Conservation (phyloP, 92 coral and sea anemone genomes). For the Porites cylindrica region DNA sequence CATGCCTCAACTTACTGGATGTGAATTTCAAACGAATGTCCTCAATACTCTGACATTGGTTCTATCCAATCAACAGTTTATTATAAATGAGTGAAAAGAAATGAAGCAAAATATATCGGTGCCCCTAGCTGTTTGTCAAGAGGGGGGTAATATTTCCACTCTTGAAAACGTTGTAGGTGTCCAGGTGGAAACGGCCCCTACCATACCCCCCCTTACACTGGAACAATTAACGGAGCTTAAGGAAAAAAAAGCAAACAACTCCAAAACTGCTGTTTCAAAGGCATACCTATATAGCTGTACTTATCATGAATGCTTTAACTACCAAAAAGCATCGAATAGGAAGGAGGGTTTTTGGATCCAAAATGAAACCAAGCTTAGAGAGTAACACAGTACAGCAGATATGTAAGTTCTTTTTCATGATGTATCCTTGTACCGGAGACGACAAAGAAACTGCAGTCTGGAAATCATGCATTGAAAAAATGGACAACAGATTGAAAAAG, state of each 20-base stretch:
- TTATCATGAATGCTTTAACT: neutral
- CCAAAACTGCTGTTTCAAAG: neutral
- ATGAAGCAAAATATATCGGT: neutral
- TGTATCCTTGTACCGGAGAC: neutral
- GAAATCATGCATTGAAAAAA: neutral
- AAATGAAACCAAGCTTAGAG: neutral
- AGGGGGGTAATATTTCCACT: neutral
- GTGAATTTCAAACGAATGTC: neutral
- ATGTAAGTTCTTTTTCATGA: neutral
- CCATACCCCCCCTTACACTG: neutral
- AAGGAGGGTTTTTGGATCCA: neutral
- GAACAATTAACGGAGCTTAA: neutral
- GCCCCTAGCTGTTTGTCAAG: neutral
- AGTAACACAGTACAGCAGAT: neutral
- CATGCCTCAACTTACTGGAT: neutral
- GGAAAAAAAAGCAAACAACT: neutral
- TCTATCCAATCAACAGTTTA: neutral
- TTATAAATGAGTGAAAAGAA: neutral
- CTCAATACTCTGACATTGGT: neutral
- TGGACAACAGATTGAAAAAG: neutral
- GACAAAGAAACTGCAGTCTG: neutral
- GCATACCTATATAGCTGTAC: neutral
- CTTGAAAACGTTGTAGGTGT: neutral
- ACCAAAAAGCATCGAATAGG: neutral
- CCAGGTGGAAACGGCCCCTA: neutral